Evolutionary conservation across 2,797 vertebrate species (phyloP), one percentile per base, ranked within the genome.

Genomic region (Thamnophis elegans): DNA sequence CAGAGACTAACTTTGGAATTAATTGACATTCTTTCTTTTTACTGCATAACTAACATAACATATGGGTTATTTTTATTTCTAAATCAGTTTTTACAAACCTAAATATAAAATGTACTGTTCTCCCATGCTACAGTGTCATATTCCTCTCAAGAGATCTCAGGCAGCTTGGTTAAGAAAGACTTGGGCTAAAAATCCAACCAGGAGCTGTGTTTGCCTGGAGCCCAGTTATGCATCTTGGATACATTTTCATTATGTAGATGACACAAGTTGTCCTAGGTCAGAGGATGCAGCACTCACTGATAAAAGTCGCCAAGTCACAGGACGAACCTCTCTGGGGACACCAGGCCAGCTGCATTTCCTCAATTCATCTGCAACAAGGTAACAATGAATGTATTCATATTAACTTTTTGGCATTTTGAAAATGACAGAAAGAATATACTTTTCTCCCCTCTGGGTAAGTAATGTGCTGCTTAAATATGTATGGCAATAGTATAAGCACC

Each of bases 301-400:
- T 89, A 99, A 98, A 85, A 99, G 99, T 93, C 99, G 99, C 99
- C 99, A 99, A 0, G 99, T 99, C 96, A 99, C 97, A 0, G 99
- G 99, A 6, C 99, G 98, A 51, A 99, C 98, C 94, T 99, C 99
- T 93, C 98, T 97, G 55, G 99, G 99, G 93, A 99, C 99, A 1
- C 99, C 99, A 3, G 99, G 99, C 99, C 99, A 99, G 97, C 99
- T 99, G 97, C 98, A 99, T 93, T 99, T 99, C 95, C 99, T 98
- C 94, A 99, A 97, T 95, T 99, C 99, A 96, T 99, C 99, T 99
- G 98, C 89, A 97, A 97, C 97, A 59, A 97, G 94, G 97, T 59
- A 96, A 95, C 95, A 93, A 92, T 94, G 91, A 97, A 96, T 94
- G 95, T 94, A 95, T 96, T 96, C 32, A 56, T 53, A 94, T 88